These are phyloP conservation scores for Laupala kohalensis DNA, from an alignment of 1,140 invertebrate genomes.

Conservation along the genomic window DNA sequence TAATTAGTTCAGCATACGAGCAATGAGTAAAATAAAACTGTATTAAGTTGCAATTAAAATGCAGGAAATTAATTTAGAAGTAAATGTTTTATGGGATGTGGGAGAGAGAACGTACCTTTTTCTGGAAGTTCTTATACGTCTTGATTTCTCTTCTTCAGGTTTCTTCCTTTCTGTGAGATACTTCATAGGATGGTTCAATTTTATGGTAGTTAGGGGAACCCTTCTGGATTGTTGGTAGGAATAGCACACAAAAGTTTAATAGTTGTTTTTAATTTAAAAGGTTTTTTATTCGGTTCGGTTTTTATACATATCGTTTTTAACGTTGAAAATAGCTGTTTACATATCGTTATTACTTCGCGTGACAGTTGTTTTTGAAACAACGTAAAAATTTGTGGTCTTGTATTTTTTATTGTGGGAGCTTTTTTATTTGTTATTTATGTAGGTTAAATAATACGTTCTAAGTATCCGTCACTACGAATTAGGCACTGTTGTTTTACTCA, in stretches of 20 bases:
- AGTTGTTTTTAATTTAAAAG: background rate
- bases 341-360: background rate
- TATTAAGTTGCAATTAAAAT: too few species aligned
- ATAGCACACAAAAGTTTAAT: background rate
- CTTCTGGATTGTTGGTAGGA: too few species aligned
- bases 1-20: too few species aligned
- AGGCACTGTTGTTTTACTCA: background rate
- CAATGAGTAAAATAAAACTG: too few species aligned
- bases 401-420: background rate
- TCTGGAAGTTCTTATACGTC: too few species aligned
- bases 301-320: constrained; percentile 8
- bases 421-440: background rate
- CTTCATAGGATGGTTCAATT: too few species aligned
- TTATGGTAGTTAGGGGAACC: too few species aligned
- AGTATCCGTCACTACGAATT: background rate
- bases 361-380: background rate
- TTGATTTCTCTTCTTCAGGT: too few species aligned
- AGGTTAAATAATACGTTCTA: background rate
- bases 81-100: too few species aligned
- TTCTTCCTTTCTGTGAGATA: too few species aligned
- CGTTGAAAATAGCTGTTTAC: constrained; percentile 4
- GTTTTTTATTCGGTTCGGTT: background rate
- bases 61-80: too few species aligned
- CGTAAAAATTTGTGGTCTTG: background rate
- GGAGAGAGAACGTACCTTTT: too few species aligned